A percentile compares a stretch with the other conserved stretches of the same genome.
These are phyloP conservation scores for Okamejei kenojei DNA, from an alignment of 2,797 vertebrate species.

Conservation along the genomic window DNA sequence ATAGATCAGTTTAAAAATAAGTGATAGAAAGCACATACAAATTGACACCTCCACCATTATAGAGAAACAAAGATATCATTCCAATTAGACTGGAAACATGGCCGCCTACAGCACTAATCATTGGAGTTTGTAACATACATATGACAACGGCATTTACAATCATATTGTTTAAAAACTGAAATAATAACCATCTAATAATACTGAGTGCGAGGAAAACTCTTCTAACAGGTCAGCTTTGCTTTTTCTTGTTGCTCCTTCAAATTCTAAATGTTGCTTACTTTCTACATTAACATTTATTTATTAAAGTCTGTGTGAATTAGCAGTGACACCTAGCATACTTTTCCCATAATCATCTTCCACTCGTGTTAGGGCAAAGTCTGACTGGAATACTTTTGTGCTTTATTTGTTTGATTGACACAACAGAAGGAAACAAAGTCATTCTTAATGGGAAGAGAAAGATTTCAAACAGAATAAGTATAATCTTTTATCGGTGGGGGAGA, in stretches of 20 bases:
- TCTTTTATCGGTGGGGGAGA: not conserved
- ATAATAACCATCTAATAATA: not conserved
- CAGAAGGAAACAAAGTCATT: not conserved
- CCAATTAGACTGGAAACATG: not conserved
- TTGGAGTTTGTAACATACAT: not conserved
- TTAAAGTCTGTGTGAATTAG: not conserved
- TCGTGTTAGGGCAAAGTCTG: not conserved
- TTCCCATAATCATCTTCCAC: not conserved
- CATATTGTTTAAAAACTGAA: not conserved
- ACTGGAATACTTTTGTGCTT: not conserved
- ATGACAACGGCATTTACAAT: not conserved
- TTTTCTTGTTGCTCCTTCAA: not conserved
- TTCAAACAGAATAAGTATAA: too few species aligned
- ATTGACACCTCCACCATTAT: not conserved
- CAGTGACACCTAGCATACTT: too few species aligned
- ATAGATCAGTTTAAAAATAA: not conserved
- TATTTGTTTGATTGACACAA: not conserved
- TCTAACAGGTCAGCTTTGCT: not conserved
- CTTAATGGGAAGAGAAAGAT: too few species aligned
- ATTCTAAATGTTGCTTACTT: not conserved
- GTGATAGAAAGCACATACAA: not conserved
- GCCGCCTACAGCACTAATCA: not conserved
- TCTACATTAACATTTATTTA: not conserved
- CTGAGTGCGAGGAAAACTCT: not conserved
- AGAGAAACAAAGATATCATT: not conserved